These are phyloP conservation scores for Arvicanthis niloticus DNA, from an alignment of 2,113 vertebrate genomes.

Conservation along the genomic window DNA sequence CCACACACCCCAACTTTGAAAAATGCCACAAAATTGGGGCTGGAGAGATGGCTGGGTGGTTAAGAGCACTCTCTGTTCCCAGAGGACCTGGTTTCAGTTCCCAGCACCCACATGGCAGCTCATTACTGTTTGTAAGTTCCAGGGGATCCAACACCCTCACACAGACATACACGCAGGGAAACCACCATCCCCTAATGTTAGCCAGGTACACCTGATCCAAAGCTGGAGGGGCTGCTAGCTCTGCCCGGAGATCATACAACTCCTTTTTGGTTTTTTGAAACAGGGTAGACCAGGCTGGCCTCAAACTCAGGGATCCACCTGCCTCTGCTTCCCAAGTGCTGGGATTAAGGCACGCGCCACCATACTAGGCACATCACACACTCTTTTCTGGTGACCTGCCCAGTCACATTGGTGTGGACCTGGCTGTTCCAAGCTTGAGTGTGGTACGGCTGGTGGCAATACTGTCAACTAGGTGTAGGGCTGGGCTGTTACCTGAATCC, in stretches of 20 bases:
- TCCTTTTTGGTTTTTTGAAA: not conserved
- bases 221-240: not conserved
- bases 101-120: not conserved
- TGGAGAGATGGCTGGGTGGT: conserved; percentile 73
- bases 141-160: not conserved
- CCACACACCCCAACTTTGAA: conserved; percentile 91
- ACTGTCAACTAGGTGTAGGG: not conserved
- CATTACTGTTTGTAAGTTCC: not conserved
- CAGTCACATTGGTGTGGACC: not conserved
- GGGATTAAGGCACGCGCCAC: not conserved
- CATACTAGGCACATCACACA: not conserved
- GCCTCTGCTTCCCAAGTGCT: not conserved
- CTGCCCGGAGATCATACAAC: too few species aligned
- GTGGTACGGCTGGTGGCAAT: not conserved
- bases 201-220: not conserved
- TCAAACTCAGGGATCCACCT: not conserved
- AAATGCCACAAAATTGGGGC: conserved; percentile 85
- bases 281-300: not conserved
- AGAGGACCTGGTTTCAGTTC: not conserved
- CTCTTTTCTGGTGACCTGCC: not conserved
- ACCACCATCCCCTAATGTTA: not conserved
- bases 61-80: not conserved
- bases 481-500: not conserved
- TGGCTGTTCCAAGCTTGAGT: not conserved
- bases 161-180: not conserved